A percentile compares a stretch with the other conserved stretches of the same genome.
Conservation (phyloP, 2,797 vertebrate genomes). For the Ptychobarbus kaznakovi region DNA sequence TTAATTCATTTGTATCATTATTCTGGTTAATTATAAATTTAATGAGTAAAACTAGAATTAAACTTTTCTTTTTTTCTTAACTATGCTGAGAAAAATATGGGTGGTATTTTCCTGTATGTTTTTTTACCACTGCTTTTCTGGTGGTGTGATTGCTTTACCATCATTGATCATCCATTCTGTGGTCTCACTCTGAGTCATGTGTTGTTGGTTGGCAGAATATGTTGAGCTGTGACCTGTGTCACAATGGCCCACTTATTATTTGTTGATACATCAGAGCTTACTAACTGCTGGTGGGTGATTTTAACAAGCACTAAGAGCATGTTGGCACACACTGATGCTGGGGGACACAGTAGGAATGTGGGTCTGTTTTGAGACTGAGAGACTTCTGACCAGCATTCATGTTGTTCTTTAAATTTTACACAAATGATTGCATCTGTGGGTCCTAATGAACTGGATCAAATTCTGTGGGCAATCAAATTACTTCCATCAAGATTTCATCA, state of each 20-base stretch:
- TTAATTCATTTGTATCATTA: no score
- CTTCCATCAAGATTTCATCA: constrained; percentile 19
- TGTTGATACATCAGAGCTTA: constrained; percentile 10
- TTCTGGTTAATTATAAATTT: background rate
- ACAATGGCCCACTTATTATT: background rate
- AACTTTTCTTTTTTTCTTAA: background rate
- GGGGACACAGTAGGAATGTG: background rate
- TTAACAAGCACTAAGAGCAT: background rate
- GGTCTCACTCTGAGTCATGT: constrained; percentile 2
- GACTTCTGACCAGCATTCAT: background rate
- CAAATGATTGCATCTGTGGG: constrained; percentile 2
- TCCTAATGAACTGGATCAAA: constrained; percentile 18
- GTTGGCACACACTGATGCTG: background rate
- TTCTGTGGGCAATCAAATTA: background rate
- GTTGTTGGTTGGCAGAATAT: background rate
- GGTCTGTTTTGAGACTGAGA: background rate
- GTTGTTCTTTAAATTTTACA: constrained; percentile 7
- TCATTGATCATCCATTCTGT: constrained; percentile 13
- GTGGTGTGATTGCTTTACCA: background rate
- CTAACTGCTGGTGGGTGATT: background rate
- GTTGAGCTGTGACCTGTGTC: constrained; percentile 3
- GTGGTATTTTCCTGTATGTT: background rate
- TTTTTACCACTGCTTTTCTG: background rate
- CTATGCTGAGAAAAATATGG: background rate
- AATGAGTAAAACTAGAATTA: background rate